A percentile compares a stretch with the other conserved stretches of the same genome.
Evolutionary conservation across 2,888 invertebrate species (phyloP).

Genomic region (Agonopterix alstromeriana): DNA sequence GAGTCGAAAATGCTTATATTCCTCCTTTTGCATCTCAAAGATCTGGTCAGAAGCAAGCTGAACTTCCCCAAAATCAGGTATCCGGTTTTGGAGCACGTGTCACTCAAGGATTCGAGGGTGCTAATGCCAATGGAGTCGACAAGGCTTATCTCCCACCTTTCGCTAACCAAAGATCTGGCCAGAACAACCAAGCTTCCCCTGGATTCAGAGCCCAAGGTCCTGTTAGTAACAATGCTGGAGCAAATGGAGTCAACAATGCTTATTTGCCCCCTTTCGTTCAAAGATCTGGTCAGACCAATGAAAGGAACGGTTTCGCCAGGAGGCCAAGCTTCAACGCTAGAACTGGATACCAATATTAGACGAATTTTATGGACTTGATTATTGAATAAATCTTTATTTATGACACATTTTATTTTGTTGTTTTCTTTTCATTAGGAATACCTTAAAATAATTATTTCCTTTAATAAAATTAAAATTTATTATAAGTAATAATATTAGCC

Average conservation of each 20-base stretch:
- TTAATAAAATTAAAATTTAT: no score
- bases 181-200: neutral
- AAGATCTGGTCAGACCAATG: neutral
- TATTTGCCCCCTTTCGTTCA: neutral
- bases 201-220: no score
- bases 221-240: no score
- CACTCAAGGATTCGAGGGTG: neutral
- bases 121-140: constrained; percentile 12
- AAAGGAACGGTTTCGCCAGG: constrained; percentile 15
- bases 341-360: constrained; percentile 39
- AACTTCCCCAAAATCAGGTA: no score
- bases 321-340: constrained; percentile 32
- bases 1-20: no score
- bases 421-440: constrained; percentile 9
- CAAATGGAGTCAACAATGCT: no score
- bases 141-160: constrained; percentile 45
- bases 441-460: no score
- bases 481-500: no score
- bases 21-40: no score
- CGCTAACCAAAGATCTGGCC: constrained; percentile 4
- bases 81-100: no score
- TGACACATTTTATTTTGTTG: neutral
- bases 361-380: neutral
- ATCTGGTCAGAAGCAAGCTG: no score
- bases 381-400: constrained; percentile 5